A percentile compares a stretch with the other conserved stretches of the same genome.
These are phyloP conservation scores for Charadrius vociferus DNA, from an alignment of 2,113 vertebrate species.

Conservation along the genomic window DNA sequence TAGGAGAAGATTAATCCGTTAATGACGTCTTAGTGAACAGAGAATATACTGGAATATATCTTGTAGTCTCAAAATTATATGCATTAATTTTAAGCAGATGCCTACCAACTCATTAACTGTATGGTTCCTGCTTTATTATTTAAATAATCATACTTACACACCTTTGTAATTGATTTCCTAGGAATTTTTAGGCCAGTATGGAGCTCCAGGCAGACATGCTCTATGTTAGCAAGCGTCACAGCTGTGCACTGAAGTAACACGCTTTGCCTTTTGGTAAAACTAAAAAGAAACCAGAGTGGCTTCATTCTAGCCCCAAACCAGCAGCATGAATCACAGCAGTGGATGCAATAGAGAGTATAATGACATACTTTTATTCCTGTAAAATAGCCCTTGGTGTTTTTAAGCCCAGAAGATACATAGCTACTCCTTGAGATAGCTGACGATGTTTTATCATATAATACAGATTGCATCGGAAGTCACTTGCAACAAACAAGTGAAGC, in stretches of 20 bases:
- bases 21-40: not conserved
- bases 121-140: not conserved
- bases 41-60: not conserved
- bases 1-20: not conserved
- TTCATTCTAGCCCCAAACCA: not conserved
- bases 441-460: not conserved
- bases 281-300: not conserved
- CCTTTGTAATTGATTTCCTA: not conserved
- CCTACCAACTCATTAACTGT: not conserved
- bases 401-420: not conserved
- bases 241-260: not conserved
- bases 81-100: not conserved
- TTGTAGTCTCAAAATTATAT: not conserved
- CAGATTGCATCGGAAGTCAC: not conserved
- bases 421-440: not conserved
- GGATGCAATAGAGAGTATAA: not conserved
- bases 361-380: not conserved
- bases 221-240: not conserved
- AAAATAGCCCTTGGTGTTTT: not conserved
- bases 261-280: not conserved
- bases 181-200: not conserved
- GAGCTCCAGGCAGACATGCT: not conserved
- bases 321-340: not conserved
- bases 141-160: not conserved
- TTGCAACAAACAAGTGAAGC: not conserved